Evolutionary conservation across 2,888 invertebrate species (phyloP).

Genomic region (Linyphia triangularis): DNA sequence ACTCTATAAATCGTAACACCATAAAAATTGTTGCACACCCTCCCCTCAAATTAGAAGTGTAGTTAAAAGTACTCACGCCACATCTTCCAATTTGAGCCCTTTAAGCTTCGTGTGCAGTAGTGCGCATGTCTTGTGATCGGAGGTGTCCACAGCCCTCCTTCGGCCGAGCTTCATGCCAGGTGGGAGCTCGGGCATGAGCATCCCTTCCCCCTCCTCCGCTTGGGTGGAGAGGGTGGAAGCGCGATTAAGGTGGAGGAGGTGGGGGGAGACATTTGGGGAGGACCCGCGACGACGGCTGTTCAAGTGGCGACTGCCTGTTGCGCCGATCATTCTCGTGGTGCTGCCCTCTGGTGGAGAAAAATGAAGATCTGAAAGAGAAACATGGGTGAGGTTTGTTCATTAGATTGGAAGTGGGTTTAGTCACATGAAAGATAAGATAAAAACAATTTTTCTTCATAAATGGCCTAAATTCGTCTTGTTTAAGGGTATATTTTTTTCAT

Average conservation of each 20-base stretch:
- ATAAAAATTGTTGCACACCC: no score
- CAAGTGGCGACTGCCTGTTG: constrained; percentile 77
- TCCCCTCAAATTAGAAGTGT: no score
- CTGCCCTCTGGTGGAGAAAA: constrained; percentile 82
- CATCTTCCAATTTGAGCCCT: constrained; percentile 86
- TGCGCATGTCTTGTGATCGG: constrained; percentile 93
- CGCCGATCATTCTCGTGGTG: constrained; percentile 84
- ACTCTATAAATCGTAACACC: no score
- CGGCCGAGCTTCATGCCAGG: constrained; percentile 72
- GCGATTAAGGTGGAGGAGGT: constrained; percentile 49
- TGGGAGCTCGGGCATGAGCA: constrained; percentile 76
- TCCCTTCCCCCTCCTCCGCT: constrained; percentile 23
- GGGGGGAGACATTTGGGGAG: constrained; percentile 76
- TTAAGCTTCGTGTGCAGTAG: constrained; percentile 91
- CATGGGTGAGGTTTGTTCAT: not conserved
- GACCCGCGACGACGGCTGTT: constrained; percentile 76
- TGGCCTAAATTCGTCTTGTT: no score
- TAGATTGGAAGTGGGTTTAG: not conserved
- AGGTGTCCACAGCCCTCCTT: constrained; percentile 88
- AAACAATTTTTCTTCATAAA: no score
- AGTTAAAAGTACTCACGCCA: constrained; percentile 92
- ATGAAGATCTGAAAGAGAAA: not conserved
- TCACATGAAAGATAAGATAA: no score
- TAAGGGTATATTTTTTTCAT: no score
- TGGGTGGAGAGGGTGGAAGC: constrained; percentile 26